Conservation (phyloP, 1,140 invertebrate genomes). For the Zaprionus kolodkinae region DNA sequence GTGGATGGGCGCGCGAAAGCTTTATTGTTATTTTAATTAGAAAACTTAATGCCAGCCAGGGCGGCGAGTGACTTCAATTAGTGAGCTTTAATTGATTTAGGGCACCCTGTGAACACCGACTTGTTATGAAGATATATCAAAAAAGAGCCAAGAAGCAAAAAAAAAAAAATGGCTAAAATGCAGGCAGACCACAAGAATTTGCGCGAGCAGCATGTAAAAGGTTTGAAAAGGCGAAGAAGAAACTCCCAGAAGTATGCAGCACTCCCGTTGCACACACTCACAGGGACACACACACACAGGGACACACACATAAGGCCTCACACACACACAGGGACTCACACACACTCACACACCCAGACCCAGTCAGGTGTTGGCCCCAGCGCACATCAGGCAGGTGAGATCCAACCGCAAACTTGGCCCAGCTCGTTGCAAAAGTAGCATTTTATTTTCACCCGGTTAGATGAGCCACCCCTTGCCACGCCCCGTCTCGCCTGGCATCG, state of each 20-base stretch:
- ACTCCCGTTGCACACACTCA: conserved; percentile 23
- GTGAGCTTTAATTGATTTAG: conserved; percentile 39
- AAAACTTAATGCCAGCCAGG: conserved; percentile 45
- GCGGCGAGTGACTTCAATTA: conserved; percentile 15
- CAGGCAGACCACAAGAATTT: conserved; percentile 48
- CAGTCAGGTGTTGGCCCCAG: neutral
- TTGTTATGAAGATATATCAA: conserved; percentile 2
- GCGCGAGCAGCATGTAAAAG: conserved; percentile 3
- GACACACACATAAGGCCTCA: conserved; percentile 22
- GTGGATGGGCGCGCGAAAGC: conserved; percentile 17
- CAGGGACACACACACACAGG: conserved; percentile 8
- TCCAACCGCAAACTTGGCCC: conserved; percentile 46
- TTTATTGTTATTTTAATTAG: conserved; percentile 59
- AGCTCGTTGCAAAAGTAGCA: conserved; percentile 50
- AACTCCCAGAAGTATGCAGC: conserved; percentile 49
- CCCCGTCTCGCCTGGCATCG: conserved; percentile 13
- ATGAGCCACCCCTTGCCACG: conserved; percentile 3
- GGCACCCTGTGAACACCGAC: neutral
- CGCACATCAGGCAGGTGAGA: conserved; percentile 18
- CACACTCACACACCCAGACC: no score
- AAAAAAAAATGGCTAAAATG: conserved; percentile 15
- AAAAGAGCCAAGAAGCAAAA: neutral
- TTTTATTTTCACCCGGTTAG: conserved; percentile 31
- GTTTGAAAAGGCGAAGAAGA: conserved; percentile 6
- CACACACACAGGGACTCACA: no score